These are phyloP conservation scores for Phalera bucephala DNA, from an alignment of 2,888 invertebrate genomes.

Conservation along the genomic window DNA sequence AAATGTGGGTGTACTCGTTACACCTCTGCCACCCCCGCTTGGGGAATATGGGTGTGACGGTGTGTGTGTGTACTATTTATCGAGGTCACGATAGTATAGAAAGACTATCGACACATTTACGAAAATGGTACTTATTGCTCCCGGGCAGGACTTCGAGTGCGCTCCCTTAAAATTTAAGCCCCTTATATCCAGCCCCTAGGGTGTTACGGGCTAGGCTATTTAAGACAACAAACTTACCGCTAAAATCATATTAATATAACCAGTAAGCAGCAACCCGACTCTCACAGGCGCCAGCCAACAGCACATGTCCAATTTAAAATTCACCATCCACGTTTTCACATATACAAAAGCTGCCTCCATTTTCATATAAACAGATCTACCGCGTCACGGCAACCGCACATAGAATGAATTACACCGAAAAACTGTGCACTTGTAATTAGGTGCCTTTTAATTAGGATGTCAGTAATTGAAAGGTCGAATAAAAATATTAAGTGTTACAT, in stretches of 20 bases:
- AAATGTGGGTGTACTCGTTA: no score
- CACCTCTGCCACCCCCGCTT: no score
- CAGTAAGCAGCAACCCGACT: constrained; percentile 50
- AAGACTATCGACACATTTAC: no score
- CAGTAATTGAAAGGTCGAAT: constrained; percentile 53
- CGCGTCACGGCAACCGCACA: constrained; percentile 17
- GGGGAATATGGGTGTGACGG: no score
- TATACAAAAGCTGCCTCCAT: constrained; percentile 51
- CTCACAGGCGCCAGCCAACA: constrained; percentile 57
- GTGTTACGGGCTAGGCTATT: no score
- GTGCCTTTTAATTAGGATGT: constrained; percentile 66
- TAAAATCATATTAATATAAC: constrained; percentile 49
- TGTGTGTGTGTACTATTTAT: no score
- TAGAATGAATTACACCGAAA: constrained; percentile 26
- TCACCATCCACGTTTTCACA: constrained; percentile 41
- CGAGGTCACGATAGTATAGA: no score
- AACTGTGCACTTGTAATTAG: constrained; percentile 27
- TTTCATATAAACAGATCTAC: no score
- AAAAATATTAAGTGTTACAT: constrained; percentile 34
- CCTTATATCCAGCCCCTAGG: no score
- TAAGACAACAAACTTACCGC: constrained; percentile 44
- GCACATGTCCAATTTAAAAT: constrained; percentile 54
- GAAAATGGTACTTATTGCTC: no score
- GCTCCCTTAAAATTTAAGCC: no score
- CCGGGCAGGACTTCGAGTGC: no score